phyloP scores from a whole-genome alignment of 92 coral and sea anemone genomes.

The Nematostella vectensis region DNA sequence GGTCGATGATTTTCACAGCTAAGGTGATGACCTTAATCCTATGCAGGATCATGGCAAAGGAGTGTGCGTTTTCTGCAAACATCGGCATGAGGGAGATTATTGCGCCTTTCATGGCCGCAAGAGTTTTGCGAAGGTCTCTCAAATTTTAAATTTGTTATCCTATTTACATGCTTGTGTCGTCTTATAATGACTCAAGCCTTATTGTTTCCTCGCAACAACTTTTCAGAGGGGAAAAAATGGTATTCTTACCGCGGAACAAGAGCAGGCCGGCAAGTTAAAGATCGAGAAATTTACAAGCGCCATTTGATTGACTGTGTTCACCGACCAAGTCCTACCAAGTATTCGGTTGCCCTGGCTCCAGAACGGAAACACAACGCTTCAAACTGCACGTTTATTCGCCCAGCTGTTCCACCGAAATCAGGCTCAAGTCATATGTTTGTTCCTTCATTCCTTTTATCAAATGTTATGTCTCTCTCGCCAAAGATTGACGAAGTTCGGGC shows the following conservation, averaged over 20 bases:
- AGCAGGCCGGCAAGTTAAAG: constrained; percentile 40
- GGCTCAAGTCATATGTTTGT: constrained; percentile 21
- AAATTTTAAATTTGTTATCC: not conserved
- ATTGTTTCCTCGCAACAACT: not conserved
- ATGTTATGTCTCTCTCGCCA: constrained; percentile 49
- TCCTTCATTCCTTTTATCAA: constrained; percentile 35
- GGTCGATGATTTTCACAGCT: too few species aligned
- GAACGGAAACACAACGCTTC: not conserved
- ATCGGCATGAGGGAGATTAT: too few species aligned
- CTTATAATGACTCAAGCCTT: constrained; percentile 3
- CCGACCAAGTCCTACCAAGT: constrained; percentile 7
- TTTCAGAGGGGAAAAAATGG: constrained; percentile 7
- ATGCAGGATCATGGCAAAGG: too few species aligned
- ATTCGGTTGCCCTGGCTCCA: not conserved
- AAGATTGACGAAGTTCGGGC: constrained; percentile 55
- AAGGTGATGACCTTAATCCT: too few species aligned
- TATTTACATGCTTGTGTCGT: not conserved
- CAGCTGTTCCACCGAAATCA: not conserved
- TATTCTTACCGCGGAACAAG: constrained; percentile 41
- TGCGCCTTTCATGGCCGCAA: constrained; percentile 12
- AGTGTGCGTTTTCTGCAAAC: too few species aligned
- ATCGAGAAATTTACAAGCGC: constrained; percentile 19
- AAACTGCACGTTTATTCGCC: constrained; percentile 1
- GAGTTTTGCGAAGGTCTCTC: not conserved
- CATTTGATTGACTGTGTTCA: constrained; percentile 19